Percentiles rank a stretch among this genome's conserved stretches.
phyloP scores from a whole-genome alignment of 2,888 invertebrate species.

The Sminthurides aquaticus region DNA sequence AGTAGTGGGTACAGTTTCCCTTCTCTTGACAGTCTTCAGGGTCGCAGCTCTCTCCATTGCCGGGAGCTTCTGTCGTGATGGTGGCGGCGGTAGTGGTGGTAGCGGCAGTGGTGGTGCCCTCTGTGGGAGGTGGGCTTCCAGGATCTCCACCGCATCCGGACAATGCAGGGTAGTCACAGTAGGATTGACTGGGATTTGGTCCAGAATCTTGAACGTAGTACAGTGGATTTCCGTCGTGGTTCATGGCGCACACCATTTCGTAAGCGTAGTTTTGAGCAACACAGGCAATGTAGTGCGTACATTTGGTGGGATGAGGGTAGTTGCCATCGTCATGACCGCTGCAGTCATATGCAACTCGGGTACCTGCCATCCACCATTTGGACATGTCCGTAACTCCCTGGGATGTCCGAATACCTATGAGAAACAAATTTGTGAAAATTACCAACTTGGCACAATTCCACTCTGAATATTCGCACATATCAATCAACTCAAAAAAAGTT shows the following conservation, averaged over 20 bases:
- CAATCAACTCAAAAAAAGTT: no score
- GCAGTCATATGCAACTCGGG: constrained; percentile 19
- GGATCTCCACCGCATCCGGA: background rate
- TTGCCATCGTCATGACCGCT: constrained; percentile 24
- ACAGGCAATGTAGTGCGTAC: constrained; percentile 27
- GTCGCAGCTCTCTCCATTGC: background rate
- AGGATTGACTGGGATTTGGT: background rate
- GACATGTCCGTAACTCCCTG: background rate
- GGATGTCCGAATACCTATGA: background rate
- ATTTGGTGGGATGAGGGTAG: constrained; percentile 25
- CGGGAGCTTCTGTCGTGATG: background rate
- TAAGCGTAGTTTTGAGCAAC: constrained; percentile 28
- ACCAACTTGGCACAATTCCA: no score
- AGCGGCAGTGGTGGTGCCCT: background rate
- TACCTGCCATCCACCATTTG: background rate
- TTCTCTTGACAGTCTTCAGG: constrained; percentile 3
- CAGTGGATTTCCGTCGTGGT: background rate
- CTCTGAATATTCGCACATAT: no score
- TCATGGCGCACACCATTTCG: constrained; percentile 23
- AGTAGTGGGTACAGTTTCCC: background rate
- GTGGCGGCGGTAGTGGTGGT: background rate
- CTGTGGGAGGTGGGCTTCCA: background rate
- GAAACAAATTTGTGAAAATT: no score
- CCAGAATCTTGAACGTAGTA: constrained; percentile 13
- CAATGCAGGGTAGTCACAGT: constrained; percentile 7